Evolutionary conservation across 2,113 vertebrate genomes (phyloP).

Genomic region (Pterocles gutturalis): DNA sequence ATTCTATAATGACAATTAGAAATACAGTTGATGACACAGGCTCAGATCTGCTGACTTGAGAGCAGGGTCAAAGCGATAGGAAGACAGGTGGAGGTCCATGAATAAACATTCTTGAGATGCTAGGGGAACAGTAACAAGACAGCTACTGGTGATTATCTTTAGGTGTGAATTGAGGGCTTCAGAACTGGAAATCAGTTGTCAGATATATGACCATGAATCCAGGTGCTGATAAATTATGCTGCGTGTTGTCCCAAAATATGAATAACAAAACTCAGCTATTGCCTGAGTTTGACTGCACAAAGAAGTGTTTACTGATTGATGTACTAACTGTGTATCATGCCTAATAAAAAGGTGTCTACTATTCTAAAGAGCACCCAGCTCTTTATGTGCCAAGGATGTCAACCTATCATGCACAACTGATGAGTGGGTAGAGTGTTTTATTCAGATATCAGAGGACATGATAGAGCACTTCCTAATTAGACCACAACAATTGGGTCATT

Average conservation of each 20-base stretch:
- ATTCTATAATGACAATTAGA: background rate
- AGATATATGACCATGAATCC: background rate
- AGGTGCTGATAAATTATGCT: background rate
- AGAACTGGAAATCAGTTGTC: background rate
- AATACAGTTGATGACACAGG: background rate
- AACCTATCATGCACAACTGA: background rate
- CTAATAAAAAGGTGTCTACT: background rate
- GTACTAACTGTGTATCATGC: background rate
- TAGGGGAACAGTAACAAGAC: background rate
- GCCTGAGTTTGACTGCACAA: background rate
- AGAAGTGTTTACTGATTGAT: background rate
- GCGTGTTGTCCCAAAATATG: background rate
- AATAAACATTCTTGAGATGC: slow-evolving; percentile 47
- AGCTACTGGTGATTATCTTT: slow-evolving; percentile 13
- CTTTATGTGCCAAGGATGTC: background rate
- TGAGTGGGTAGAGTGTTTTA: background rate
- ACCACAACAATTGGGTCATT: background rate
- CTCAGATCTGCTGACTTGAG: slow-evolving; percentile 36
- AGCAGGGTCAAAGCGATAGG: background rate
- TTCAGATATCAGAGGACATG: background rate
- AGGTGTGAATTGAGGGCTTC: background rate
- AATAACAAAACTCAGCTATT: background rate
- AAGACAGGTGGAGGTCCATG: slow-evolving; percentile 5
- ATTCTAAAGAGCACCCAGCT: background rate
- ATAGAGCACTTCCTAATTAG: background rate